phyloP scores from a whole-genome alignment of 2,888 invertebrate species.

The Philaethria dido region DNA sequence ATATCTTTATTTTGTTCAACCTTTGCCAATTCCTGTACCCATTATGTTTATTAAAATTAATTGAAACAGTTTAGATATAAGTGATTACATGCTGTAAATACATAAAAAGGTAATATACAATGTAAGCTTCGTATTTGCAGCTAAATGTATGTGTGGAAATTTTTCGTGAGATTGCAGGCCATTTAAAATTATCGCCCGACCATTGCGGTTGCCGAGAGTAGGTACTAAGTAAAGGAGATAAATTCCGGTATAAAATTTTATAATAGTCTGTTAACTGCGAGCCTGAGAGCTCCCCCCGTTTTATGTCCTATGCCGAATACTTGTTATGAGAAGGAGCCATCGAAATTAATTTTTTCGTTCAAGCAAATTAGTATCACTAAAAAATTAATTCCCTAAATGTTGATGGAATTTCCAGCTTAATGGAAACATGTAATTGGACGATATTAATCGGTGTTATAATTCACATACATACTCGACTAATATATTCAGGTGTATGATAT shows the following conservation, averaged over 20 bases:
- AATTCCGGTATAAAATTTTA: slow-evolving; percentile 52
- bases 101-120: slow-evolving; percentile 9
- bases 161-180: slow-evolving; percentile 45
- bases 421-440: slow-evolving; percentile 28
- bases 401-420: slow-evolving; percentile 26
- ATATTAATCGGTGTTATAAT: slow-evolving; percentile 29
- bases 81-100: neutral
- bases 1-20: too few species aligned
- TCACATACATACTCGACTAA: slow-evolving; percentile 25
- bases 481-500: slow-evolving; percentile 36
- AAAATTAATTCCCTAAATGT: slow-evolving; percentile 1
- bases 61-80: neutral
- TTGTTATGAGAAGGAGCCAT: slow-evolving; percentile 45
- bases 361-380: slow-evolving; percentile 34
- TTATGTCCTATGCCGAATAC: slow-evolving; percentile 48
- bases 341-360: slow-evolving; percentile 43
- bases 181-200: slow-evolving; percentile 49
- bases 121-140: slow-evolving; percentile 17
- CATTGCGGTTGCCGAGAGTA: slow-evolving; percentile 45
- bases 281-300: slow-evolving; percentile 48
- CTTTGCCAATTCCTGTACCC: neutral
- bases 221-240: slow-evolving; percentile 49
- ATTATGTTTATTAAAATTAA: slow-evolving; percentile 1
- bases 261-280: slow-evolving; percentile 53
- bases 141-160: slow-evolving; percentile 33